Percentiles rank a stretch among this genome's conserved stretches.
These are phyloP conservation scores for Troides oblongomaculatus DNA, from an alignment of 2,888 invertebrate genomes.

Conservation along the genomic window DNA sequence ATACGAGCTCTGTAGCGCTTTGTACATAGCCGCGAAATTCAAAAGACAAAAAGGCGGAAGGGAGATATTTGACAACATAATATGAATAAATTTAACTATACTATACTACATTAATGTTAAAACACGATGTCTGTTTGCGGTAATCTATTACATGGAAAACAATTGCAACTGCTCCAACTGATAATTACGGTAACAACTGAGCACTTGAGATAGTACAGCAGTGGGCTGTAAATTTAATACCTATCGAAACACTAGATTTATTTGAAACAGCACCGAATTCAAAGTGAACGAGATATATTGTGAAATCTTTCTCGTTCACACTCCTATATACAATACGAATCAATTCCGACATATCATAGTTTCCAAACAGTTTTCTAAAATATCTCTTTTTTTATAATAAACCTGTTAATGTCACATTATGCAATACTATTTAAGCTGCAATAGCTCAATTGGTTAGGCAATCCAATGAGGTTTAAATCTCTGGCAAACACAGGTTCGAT, in stretches of 20 bases:
- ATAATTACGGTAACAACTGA: slow-evolving; percentile 18
- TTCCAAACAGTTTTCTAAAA: too few species aligned
- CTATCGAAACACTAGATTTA: slow-evolving; percentile 15
- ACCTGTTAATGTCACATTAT: too few species aligned
- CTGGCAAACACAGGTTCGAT: too few species aligned
- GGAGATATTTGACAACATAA: too few species aligned
- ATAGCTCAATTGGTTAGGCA: too few species aligned
- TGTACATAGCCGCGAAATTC: too few species aligned
- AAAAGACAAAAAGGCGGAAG: too few species aligned
- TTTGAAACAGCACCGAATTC: background rate
- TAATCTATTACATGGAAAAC: background rate
- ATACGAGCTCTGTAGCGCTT: too few species aligned
- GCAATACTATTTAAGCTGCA: too few species aligned
- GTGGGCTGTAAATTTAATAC: slow-evolving; percentile 12
- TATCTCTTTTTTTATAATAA: too few species aligned
- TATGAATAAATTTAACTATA: background rate
- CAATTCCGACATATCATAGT: background rate
- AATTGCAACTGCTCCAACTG: slow-evolving; percentile 8
- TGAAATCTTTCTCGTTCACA: background rate
- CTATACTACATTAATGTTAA: background rate
- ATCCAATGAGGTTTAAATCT: too few species aligned
- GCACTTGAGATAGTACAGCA: slow-evolving; percentile 12
- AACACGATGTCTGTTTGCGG: background rate
- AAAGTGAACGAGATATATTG: slow-evolving; percentile 2
- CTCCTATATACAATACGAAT: slow-evolving; percentile 1